Conservation (phyloP, 2,113 vertebrate species). For the Uria lomvia region DNA sequence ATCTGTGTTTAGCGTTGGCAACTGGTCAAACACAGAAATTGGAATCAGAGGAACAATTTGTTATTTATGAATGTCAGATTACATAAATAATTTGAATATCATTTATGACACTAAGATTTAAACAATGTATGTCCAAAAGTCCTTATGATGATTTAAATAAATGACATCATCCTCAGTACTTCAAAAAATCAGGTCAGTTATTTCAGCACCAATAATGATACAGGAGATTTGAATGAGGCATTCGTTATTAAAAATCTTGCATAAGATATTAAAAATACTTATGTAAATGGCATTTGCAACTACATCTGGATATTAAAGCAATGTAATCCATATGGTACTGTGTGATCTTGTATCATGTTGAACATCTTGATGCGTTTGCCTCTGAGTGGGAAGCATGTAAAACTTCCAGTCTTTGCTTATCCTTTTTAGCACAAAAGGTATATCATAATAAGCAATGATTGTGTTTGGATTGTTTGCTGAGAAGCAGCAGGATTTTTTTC, state of each 20-base stretch:
- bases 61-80: constrained; percentile 8
- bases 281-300: not conserved
- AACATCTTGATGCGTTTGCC: not conserved
- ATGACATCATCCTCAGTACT: not conserved
- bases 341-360: not conserved
- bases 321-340: not conserved
- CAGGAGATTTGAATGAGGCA: not conserved
- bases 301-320: not conserved
- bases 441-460: constrained; percentile 1
- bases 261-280: not conserved
- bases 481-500: constrained; percentile 34
- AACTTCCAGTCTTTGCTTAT: not conserved
- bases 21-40: not conserved
- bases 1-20: not conserved
- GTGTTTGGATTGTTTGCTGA: constrained; percentile 34
- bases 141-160: not conserved
- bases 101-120: not conserved
- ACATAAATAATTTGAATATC: not conserved
- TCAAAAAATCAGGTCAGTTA: not conserved
- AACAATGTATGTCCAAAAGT: not conserved
- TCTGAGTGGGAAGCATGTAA: not conserved
- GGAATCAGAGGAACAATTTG: not conserved
- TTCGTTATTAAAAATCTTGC: not conserved
- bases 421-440: constrained; percentile 13
- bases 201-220: not conserved